Conservation (phyloP, 2,888 invertebrate species). For the Eutolmus rufibarbis region DNA sequence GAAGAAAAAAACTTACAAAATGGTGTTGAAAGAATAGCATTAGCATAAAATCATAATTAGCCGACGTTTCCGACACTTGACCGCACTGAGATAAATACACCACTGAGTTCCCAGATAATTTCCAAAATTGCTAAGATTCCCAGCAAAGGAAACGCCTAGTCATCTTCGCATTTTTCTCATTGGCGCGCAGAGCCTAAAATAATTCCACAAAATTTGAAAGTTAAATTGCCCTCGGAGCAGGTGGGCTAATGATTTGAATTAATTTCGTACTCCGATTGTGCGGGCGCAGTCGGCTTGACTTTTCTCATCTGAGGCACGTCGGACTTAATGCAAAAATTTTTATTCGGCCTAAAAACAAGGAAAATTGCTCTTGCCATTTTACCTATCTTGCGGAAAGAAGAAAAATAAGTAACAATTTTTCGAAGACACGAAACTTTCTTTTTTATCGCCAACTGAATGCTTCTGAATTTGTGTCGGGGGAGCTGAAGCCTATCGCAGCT, state of each 20-base stretch:
- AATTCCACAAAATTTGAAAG: conserved; percentile 33
- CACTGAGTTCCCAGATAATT: conserved; percentile 25
- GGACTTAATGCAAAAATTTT: neutral
- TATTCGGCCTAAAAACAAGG: neutral
- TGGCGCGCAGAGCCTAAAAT: neutral
- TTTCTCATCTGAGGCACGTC: neutral
- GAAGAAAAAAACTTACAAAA: neutral
- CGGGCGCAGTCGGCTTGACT: neutral
- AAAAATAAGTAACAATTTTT: neutral
- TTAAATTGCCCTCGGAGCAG: conserved; percentile 10
- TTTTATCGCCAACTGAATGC: neutral
- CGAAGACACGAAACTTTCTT: neutral
- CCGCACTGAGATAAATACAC: neutral
- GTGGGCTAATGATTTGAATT: conserved; percentile 12
- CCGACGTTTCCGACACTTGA: neutral
- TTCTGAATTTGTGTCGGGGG: neutral
- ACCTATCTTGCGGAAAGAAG: neutral
- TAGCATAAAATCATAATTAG: conserved; percentile 12
- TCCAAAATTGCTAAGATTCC: conserved; percentile 7
- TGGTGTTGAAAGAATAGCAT: conserved; percentile 19
- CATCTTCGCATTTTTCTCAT: neutral
- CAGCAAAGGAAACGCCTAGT: neutral
- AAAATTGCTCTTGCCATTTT: neutral
- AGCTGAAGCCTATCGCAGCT: neutral
- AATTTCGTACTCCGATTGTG: conserved; percentile 12